phyloP scores from a whole-genome alignment of 1,140 invertebrate species.

The Heliconius hermathena region DNA sequence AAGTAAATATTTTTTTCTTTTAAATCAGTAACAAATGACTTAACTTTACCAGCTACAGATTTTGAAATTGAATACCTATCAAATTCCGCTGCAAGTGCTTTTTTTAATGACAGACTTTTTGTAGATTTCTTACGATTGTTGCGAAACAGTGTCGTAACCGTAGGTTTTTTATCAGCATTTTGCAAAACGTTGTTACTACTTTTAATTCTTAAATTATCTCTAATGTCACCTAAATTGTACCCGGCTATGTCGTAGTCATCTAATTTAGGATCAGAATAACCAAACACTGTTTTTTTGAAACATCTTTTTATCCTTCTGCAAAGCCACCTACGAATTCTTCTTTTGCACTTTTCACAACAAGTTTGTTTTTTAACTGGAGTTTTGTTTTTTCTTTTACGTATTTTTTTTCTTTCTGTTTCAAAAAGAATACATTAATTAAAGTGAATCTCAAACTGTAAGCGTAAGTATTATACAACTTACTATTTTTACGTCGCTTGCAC shows the following conservation, averaged over 20 bases:
- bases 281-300: conserved; percentile 44
- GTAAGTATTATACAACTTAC: conserved; percentile 10
- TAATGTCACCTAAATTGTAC: conserved; percentile 40
- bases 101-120: conserved; percentile 37
- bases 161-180: conserved; percentile 32
- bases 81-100: conserved; percentile 30
- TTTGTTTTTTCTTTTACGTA: conserved; percentile 21
- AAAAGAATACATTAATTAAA: background rate
- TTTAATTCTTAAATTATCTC: conserved; percentile 39
- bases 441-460: background rate
- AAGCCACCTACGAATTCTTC: conserved; percentile 41
- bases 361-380: conserved; percentile 38
- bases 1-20: conserved; percentile 39
- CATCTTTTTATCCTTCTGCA: conserved; percentile 45
- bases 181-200: conserved; percentile 22
- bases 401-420: background rate
- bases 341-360: conserved; percentile 42
- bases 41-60: conserved; percentile 25
- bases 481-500: conserved; percentile 10
- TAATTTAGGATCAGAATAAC: conserved; percentile 35
- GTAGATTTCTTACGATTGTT: conserved; percentile 39
- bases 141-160: conserved; percentile 35
- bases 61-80: conserved; percentile 30
- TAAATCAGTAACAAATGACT: conserved; percentile 33
- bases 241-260: conserved; percentile 45